These are phyloP conservation scores for Silurus asotus DNA, from an alignment of 2,113 vertebrate species.

Conservation along the genomic window DNA sequence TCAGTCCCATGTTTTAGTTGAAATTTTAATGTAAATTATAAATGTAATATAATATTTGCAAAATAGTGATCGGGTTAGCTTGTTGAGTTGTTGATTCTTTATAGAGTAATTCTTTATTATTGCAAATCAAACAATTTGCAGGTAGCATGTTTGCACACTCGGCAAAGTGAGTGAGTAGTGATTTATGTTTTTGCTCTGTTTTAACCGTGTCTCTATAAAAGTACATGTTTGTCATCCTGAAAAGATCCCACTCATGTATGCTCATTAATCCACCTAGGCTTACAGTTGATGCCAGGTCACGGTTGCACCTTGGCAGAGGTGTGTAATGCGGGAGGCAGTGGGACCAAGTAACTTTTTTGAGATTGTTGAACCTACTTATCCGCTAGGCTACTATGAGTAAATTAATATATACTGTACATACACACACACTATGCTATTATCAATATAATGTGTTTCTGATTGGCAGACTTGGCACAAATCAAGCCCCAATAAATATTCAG, in stretches of 20 bases:
- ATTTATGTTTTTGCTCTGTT: background rate
- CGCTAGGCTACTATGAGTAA: background rate
- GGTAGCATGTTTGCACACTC: background rate
- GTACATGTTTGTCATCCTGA: no score
- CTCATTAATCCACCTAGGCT: no score
- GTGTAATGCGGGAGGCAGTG: background rate
- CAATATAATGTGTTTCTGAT: conserved; percentile 10
- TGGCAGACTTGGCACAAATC: conserved; percentile 21
- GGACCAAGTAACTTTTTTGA: background rate
- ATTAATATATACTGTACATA: background rate
- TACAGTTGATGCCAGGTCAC: no score
- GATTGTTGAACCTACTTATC: background rate
- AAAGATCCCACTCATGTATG: background rate
- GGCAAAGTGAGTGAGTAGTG: background rate
- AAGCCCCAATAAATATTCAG: conserved; percentile 6
- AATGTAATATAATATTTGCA: no score
- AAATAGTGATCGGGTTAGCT: no score
- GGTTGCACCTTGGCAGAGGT: background rate
- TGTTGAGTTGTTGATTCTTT: no score
- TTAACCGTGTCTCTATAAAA: no score
- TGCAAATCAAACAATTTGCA: no score
- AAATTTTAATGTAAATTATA: no score
- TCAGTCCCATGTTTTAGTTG: no score
- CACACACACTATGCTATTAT: background rate
- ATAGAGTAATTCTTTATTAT: no score